Evolutionary conservation across 2,888 invertebrate genomes (phyloP).

Genomic region (Chelonus formosanus): DNA sequence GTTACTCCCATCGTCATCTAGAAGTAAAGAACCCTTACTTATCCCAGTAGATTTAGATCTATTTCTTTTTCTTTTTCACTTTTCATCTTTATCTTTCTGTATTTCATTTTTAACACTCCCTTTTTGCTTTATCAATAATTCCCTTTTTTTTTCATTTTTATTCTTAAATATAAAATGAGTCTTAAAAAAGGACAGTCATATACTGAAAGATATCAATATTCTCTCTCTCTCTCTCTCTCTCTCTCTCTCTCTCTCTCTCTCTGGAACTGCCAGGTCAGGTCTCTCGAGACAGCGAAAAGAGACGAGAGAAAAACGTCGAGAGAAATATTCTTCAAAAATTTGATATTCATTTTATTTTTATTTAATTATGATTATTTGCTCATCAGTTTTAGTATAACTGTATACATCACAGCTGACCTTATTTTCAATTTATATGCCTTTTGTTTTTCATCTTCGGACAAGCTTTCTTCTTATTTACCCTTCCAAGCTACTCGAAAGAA

Average conservation of each 20-base stretch:
- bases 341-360: conserved; percentile 3
- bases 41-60: neutral
- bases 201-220: conserved; percentile 53
- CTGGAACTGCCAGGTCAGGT: conserved; percentile 56
- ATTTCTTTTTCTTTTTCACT: conserved; percentile 22
- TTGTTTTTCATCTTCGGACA: conserved; percentile 5
- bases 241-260: conserved; percentile 46
- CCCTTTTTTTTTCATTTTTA: conserved; percentile 5
- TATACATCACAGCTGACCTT: neutral
- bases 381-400: neutral
- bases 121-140: neutral
- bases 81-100: conserved; percentile 24
- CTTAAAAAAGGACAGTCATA: neutral
- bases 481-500: conserved; percentile 5
- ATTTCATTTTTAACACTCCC: conserved; percentile 19
- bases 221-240: conserved; percentile 46
- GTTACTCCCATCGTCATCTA: conserved; percentile 14
- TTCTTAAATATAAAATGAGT: neutral
- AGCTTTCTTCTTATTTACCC: neutral
- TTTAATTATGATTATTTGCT: neutral
- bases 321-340: conserved; percentile 9
- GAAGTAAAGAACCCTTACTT: conserved; percentile 6
- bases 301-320: conserved; percentile 12
- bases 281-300: conserved; percentile 41
- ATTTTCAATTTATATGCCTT: neutral